Conservation (phyloP, 2,113 vertebrate species). For the Brachyhypopomus occidentalis region DNA sequence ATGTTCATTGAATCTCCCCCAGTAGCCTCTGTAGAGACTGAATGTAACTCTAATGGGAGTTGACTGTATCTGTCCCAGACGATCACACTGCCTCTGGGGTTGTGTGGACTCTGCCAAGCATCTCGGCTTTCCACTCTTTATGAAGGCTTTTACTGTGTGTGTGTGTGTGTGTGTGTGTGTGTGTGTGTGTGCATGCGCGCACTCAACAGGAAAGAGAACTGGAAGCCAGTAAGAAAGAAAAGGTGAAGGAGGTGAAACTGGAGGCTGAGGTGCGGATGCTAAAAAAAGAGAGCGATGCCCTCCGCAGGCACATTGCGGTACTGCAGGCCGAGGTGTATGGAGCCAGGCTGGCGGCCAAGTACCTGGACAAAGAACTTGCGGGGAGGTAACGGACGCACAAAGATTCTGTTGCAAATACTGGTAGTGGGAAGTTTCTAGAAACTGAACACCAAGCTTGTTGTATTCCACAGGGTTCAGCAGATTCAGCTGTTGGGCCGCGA, state of each 20-base stretch:
- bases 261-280: conserved; percentile 88
- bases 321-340: conserved; percentile 99
- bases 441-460: not conserved
- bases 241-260: conserved; percentile 88
- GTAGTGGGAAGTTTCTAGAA: not conserved
- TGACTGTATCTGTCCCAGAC: not conserved
- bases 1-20: not conserved
- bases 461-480: conserved; percentile 86
- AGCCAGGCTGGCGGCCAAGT: conserved; percentile 94
- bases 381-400: conserved; percentile 79
- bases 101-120: not conserved
- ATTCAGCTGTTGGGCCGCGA: conserved; percentile 95
- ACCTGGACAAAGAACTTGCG: conserved; percentile 96
- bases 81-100: conserved; percentile 23
- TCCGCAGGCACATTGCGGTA: conserved; percentile 95
- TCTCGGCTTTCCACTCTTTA: not conserved
- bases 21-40: not conserved
- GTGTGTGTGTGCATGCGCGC: conserved; percentile 11
- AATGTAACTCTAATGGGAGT: not conserved
- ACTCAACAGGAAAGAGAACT: conserved; percentile 85
- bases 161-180: conserved; percentile 13
- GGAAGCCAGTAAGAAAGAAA: conserved; percentile 91
- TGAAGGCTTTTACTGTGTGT: not conserved
- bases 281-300: conserved; percentile 94
- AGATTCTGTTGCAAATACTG: conserved; percentile 10